Conservation (phyloP, 2,888 invertebrate species). For the Epinotia ramella region DNA sequence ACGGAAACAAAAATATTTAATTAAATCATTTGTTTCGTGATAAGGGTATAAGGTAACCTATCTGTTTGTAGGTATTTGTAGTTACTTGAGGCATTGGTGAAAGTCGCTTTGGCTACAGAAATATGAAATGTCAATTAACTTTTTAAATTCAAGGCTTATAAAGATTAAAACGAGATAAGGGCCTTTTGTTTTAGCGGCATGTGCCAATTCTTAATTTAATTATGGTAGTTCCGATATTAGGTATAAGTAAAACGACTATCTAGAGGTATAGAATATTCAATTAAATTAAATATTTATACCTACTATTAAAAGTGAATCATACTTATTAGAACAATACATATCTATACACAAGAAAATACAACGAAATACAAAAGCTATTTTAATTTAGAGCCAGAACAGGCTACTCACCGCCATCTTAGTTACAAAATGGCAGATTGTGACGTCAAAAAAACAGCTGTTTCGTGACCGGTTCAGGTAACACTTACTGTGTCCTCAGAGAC, state of each 20-base stretch:
- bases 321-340: too few relatives aligned
- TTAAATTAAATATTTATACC: too few relatives aligned
- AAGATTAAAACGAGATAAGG: background rate
- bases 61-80: background rate
- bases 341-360: too few relatives aligned
- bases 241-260: too few relatives aligned
- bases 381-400: background rate
- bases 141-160: constrained; percentile 29
- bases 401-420: constrained; percentile 36
- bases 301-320: too few relatives aligned
- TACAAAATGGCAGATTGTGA: constrained; percentile 40
- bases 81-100: constrained; percentile 11
- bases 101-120: background rate
- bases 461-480: constrained; percentile 8
- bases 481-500: background rate
- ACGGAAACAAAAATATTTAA: too few relatives aligned
- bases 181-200: background rate
- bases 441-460: constrained; percentile 43
- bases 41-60: too few relatives aligned
- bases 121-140: constrained; percentile 17
- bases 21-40: too few relatives aligned
- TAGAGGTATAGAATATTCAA: too few relatives aligned
- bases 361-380: too few relatives aligned
- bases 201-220: background rate
- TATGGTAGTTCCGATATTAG: too few relatives aligned